Evolutionary conservation across 1,140 invertebrate species (phyloP), one percentile per base, ranked within the genome.

Genomic region (Drosophila gunungcola): DNA sequence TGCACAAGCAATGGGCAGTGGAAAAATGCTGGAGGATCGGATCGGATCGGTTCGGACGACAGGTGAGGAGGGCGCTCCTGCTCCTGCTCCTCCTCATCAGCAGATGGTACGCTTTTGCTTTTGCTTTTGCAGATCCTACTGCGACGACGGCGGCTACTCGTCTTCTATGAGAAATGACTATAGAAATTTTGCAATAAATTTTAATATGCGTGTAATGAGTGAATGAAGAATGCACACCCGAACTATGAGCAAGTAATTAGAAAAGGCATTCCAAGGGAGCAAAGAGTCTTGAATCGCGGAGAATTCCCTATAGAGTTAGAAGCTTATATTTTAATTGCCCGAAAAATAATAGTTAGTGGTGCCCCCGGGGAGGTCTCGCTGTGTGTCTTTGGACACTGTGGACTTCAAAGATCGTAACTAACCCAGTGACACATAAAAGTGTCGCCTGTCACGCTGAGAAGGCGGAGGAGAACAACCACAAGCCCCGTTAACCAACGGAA

Each of bases 141-240:
- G 56, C 55, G 29, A n/a, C 3, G 27, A 25, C 32, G 16, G 48
- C 73, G 52, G 78, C 81, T 86, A 78, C 79, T 79, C 70, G 73
- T 86, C 83, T 82, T 67, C 86, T 89, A 88, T 88, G 80, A 88
- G 84, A 89, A 88, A 88, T 88, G 81, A 80, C 73, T 78, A 82
- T 88, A 73, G 81, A 90, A 90, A 82, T 72, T 89, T 80, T 68
- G 85, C 86, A 86, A 90, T 90, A 90, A 90, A 90, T 90, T 90
- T 90, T 90, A 90, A 90, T 90, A 90, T 82, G 85, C 85, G 85
- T 90, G 85, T 90, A 90, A 90, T 90, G 78, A 90, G 85, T 72
- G 76, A 51, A 65, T 79, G 84, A 83, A 89, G 83, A 88, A 84
- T 84, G 82, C 63, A 78, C 63, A 54, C 39, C 56, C 64, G 46